Base-by-base conservation (phyloP, 2,797 vertebrate genomes). In the Mus spretus region DNA sequence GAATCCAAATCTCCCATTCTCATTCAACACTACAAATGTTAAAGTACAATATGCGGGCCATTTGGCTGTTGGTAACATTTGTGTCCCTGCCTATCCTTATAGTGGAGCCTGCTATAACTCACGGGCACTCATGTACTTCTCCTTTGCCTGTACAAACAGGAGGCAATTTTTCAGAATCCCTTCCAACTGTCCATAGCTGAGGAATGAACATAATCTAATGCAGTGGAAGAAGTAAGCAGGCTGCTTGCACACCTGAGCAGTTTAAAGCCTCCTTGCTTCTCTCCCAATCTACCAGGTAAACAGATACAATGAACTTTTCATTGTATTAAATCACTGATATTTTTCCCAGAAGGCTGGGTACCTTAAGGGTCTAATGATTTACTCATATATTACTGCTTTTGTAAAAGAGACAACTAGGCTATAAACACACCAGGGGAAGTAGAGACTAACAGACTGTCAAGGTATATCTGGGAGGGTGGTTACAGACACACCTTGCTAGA, bases 251-350 rank as follows among this genome's bases (percentile, higher is more conserved):
- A 37, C 14, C 57, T 37, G 72, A 26, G 7, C 55, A 63, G 78
- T 40, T 53, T 61, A 81, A 94, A 95, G 55, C n/a, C 40, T 91
- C 57, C 14, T 94, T 50, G 24, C 74, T n/a, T 88, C 59, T 82
- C 72, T 70, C 17, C 20, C 67, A 37, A 24, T 89, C 28, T 67
- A 17, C 22, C 59, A 67, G 28, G 61, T 97, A 67, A 79, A 50
- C n/a, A 59, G 14, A 55, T 19, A 84, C 50, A 17, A 85, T 55
- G 37, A 91, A 93, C 11, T 57, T 67, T 72, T 26, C 15, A 80
- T 59, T 77, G 13, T 44, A 92, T 55, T 22, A 44, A 91, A 34
- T 15, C 40, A 78, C 65, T 74, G 88, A 83, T 37, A 86, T 86
- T 7, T 79, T 44, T 34, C 59, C 65, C 88, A 79, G 28, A 40